Evolutionary conservation across 2,888 invertebrate genomes (phyloP).

Genomic region (Perdita meconis): DNA sequence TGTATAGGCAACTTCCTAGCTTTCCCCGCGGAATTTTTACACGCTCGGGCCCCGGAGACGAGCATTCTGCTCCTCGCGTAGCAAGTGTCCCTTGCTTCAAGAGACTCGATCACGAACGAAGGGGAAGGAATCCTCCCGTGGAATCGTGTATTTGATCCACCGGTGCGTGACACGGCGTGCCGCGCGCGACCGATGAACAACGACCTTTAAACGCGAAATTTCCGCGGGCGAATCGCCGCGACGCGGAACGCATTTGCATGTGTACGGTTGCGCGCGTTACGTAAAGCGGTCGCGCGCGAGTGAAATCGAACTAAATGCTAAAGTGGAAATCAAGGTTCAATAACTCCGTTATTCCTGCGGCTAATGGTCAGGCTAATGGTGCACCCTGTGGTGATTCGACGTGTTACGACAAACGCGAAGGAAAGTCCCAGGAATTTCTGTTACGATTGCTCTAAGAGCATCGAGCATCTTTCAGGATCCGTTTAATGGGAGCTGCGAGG

Average conservation of each 20-base stretch:
- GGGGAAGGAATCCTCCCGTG: too few relatives aligned
- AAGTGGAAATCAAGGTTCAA: conserved; percentile 73
- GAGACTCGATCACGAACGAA: background rate
- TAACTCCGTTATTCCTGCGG: conserved; percentile 63
- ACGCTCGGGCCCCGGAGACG: conserved; percentile 43
- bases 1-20: conserved; percentile 60
- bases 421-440: background rate
- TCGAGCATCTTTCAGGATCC: conserved; percentile 7
- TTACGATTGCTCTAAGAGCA: background rate
- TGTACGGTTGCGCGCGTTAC: conserved; percentile 44
- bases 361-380: conserved; percentile 16
- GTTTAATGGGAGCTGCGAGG: background rate
- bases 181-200: conserved; percentile 6
- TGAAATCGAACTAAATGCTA: conserved; percentile 69
- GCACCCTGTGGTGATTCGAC: background rate
- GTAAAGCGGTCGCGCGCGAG: conserved; percentile 60
- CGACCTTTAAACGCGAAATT: conserved; percentile 29
- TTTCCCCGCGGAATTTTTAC: conserved; percentile 65
- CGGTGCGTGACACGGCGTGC: too few relatives aligned
- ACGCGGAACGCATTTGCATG: conserved; percentile 46
- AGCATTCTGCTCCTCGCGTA: conserved; percentile 26
- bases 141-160: conserved; percentile 12
- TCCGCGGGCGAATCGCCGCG: background rate
- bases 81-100: conserved; percentile 41
- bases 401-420: background rate